Percentiles rank a stretch among this genome's conserved stretches.
Conservation (phyloP, 1,140 invertebrate genomes). For the Bacillus rossius region DNA sequence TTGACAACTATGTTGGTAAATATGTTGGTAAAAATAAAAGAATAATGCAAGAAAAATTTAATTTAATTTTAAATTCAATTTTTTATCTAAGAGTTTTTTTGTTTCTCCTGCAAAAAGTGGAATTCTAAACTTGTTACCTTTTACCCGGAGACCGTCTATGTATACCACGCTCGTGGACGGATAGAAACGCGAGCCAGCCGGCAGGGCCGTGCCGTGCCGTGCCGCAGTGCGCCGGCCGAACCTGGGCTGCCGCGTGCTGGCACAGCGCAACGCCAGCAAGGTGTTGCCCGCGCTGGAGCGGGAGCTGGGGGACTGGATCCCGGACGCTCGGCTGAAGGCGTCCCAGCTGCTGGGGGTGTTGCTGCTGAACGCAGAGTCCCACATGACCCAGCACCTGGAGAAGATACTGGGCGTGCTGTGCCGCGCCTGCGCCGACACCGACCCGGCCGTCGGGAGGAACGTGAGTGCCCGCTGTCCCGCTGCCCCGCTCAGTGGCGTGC, state of each 20-base stretch:
- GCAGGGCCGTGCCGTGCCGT: too few species aligned
- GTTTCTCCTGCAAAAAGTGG: too few species aligned
- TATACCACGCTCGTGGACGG: too few species aligned
- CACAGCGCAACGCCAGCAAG: constrained; percentile 61
- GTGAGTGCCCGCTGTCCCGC: constrained; percentile 40
- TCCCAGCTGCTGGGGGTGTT: constrained; percentile 63
- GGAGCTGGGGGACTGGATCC: constrained; percentile 68
- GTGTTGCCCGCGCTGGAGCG: constrained; percentile 56
- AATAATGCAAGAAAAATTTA: too few species aligned
- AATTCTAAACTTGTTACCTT: too few species aligned
- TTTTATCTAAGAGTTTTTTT: too few species aligned
- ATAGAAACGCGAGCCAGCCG: too few species aligned
- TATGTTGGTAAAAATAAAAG: too few species aligned
- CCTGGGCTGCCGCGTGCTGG: constrained; percentile 66
- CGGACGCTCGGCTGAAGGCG: constrained; percentile 62
- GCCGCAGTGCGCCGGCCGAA: constrained; percentile 51
- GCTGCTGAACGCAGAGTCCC: constrained; percentile 60
- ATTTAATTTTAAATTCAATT: too few species aligned
- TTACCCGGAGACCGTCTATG: too few species aligned
- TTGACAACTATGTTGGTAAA: too few species aligned
- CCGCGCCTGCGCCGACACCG: constrained; percentile 52
- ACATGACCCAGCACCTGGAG: constrained; percentile 61
- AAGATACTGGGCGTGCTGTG: constrained; percentile 48
- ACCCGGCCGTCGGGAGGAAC: constrained; percentile 54
- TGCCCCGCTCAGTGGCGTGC: too few species aligned